Conservation (phyloP, 2,113 vertebrate genomes). For the Lota lota region DNA sequence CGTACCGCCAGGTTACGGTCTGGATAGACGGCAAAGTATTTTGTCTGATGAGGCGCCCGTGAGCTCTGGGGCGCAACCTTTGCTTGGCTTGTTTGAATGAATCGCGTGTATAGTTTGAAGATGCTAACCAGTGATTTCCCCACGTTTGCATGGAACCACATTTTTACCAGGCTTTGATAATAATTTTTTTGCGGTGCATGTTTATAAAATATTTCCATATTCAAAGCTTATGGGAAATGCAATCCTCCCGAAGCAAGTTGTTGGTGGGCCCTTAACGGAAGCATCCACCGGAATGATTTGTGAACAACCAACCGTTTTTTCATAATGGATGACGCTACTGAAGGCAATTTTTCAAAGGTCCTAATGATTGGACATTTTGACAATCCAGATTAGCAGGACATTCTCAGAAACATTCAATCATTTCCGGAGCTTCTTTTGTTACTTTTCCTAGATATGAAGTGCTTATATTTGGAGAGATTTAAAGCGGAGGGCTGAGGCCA, state of each 20-base stretch:
- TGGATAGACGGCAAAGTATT: background rate
- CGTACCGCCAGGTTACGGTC: too few species aligned
- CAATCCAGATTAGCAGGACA: too few species aligned
- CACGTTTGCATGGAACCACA: background rate
- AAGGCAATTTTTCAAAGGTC: too few species aligned
- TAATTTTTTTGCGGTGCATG: background rate
- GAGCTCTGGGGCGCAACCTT: background rate
- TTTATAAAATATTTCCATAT: conserved; percentile 2
- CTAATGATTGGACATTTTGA: too few species aligned
- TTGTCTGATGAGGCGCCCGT: background rate
- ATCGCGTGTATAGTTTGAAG: background rate
- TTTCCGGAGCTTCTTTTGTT: too few species aligned
- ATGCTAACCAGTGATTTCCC: background rate
- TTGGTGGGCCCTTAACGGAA: conserved; percentile 17
- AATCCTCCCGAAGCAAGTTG: conserved; percentile 27
- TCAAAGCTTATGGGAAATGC: conserved; percentile 1
- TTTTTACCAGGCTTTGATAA: background rate
- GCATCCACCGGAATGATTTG: conserved; percentile 26
- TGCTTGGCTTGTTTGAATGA: conserved; percentile 1
- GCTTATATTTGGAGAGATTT: too few species aligned
- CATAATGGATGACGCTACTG: background rate
- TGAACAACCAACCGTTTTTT: conserved; percentile 27
- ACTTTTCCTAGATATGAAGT: too few species aligned
- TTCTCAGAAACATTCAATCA: too few species aligned
- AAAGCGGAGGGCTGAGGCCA: too few species aligned